phyloP scores from a whole-genome alignment of 2,888 invertebrate species.

The Allygus modestus region DNA sequence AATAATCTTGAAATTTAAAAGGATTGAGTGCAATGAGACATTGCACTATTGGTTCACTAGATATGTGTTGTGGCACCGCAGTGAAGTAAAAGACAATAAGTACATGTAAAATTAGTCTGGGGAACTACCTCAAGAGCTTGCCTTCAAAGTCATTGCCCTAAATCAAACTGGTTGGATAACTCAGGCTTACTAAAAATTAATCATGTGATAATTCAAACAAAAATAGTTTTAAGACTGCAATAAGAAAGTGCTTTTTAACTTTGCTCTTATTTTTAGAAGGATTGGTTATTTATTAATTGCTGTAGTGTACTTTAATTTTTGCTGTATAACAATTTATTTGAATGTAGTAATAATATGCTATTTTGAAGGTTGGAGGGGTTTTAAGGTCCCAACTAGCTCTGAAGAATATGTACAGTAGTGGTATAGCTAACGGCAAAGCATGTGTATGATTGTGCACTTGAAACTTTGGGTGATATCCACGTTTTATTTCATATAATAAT shows the following conservation, averaged over 20 bases:
- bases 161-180: not conserved
- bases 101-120: no score
- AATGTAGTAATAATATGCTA: not conserved
- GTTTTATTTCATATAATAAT: no score
- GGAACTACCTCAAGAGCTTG: no score
- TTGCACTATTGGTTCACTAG: no score
- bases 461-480: no score
- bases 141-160: not conserved
- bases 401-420: conserved; percentile 4
- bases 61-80: no score
- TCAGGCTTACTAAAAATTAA: not conserved
- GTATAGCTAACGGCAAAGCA: no score
- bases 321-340: not conserved
- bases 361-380: not conserved
- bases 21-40: no score
- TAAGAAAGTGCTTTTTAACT: conserved; percentile 15
- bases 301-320: not conserved
- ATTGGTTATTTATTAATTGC: not conserved
- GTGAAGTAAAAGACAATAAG: no score
- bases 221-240: not conserved
- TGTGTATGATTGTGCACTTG: no score
- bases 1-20: no score
- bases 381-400: not conserved
- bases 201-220: not conserved
- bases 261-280: not conserved